Evolutionary conservation across 2,888 invertebrate species (phyloP).

Genomic region (Palloptera scutellata): DNA sequence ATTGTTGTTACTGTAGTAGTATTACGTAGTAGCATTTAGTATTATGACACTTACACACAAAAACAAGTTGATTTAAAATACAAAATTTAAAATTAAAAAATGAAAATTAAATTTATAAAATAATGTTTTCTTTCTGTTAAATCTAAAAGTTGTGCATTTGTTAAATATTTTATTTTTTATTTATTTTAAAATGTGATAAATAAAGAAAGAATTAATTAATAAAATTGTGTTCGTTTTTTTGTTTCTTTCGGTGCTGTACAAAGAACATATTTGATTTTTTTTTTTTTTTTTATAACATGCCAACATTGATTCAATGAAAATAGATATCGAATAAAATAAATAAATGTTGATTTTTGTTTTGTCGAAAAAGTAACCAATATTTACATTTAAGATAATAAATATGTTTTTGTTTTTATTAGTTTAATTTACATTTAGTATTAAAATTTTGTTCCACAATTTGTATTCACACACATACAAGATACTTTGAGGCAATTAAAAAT

Average conservation of each 20-base stretch:
- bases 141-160: too few species aligned
- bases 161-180: neutral
- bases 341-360: neutral
- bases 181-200: conserved; percentile 5
- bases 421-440: too few species aligned
- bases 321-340: neutral
- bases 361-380: conserved; percentile 30
- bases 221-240: neutral
- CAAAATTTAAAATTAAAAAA: conserved; percentile 10
- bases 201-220: neutral
- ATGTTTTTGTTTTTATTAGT: conserved; percentile 37
- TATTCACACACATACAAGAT: conserved; percentile 66
- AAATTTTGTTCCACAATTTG: conserved; percentile 25
- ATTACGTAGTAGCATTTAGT: conserved; percentile 17
- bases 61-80: conserved; percentile 19
- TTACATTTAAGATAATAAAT: neutral
- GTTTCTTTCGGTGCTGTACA: conserved; percentile 49
- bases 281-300: conserved; percentile 28
- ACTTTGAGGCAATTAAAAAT: conserved; percentile 62
- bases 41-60: conserved; percentile 33
- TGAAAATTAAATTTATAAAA: conserved; percentile 9
- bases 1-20: neutral
- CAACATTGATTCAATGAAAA: conserved; percentile 21
- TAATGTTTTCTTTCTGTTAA: conserved; percentile 12
- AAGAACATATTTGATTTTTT: conserved; percentile 46